Conservation (phyloP, 2,113 vertebrate species). For the Microcebus ravelobensis region DNA sequence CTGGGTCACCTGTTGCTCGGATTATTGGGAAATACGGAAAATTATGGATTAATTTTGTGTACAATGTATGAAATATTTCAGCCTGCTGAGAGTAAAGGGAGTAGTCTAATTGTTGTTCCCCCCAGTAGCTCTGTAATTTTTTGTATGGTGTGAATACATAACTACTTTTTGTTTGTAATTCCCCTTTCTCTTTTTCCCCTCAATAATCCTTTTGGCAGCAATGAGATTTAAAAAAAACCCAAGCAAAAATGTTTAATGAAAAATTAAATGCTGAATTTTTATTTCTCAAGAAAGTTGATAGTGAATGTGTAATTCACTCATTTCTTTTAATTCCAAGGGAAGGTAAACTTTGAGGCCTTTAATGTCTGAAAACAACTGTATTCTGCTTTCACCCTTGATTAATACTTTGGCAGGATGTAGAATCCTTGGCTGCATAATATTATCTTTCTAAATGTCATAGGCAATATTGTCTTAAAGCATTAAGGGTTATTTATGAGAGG, state of each 20-base stretch:
- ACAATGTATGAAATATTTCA: not conserved
- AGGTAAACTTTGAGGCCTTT: not conserved
- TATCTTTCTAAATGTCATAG: not conserved
- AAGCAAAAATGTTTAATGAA: not conserved
- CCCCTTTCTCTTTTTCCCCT: not conserved
- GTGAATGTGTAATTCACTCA: not conserved
- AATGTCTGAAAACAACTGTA: constrained; percentile 12
- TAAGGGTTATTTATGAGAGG: not conserved
- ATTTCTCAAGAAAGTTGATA: not conserved
- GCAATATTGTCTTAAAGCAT: not conserved
- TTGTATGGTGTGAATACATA: not conserved
- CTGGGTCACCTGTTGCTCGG: not conserved
- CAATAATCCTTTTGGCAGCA: not conserved
- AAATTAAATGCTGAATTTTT: constrained; percentile 24
- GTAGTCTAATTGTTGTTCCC: not conserved
- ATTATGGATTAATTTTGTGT: not conserved
- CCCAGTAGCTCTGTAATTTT: not conserved
- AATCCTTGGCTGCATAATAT: not conserved
- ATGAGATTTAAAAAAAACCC: not conserved
- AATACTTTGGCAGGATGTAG: not conserved
- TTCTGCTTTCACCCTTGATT: not conserved
- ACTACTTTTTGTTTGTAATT: not conserved
- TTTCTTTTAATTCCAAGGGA: constrained; percentile 40
- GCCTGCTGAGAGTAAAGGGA: not conserved
- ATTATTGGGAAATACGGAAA: not conserved